Evolutionary conservation across 2,797 vertebrate genomes (phyloP), one percentile per base, ranked within the genome.

Genomic region (Argentina silus): DNA sequence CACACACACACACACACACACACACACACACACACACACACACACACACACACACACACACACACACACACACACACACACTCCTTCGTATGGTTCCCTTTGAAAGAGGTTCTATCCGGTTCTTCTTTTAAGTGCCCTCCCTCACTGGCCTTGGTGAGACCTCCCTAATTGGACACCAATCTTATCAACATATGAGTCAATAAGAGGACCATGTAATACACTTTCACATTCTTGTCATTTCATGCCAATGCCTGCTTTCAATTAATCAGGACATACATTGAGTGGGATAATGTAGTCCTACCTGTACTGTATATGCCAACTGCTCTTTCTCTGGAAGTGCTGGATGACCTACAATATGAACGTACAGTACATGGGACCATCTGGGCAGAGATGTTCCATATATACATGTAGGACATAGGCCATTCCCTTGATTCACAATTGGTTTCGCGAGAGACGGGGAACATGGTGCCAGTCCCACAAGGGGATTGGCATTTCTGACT

Each of bases 101-200:
- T 75, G 12, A 81, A 75, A 80, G 57, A 76, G 80, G 80, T 81
- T 82, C 67, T 83, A 78, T 86, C 53, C 68, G 27, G 42, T 74
- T 83, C 78, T 82, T 74, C 70, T 75, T 69, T 48, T 80, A 69
- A 79, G 69, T 44, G 57, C 19, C 56, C 67, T 36, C 14, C 7
- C 56, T 74, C 11, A 70, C 68, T 75, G 73, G 75, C 76, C 77
- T 56, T 62, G n/a, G 53, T 70, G 66, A 77, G 62, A 75, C 60
- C 67, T 57, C 67, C 77, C 74, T 87, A 87, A 88, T 90, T 81
- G 74, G 64, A 57, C 65, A 75, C 51, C 77, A 74, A 79, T 81
- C 76, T 80, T 69, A 74, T 75, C 69, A 82, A 67, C 63, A 69
- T 70, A 78, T 70, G 74, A 81, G 76, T 84, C 84, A 85, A 71